Base-by-base conservation (phyloP, 2,797 vertebrate genomes). In the Anguilla pacifica region DNA sequence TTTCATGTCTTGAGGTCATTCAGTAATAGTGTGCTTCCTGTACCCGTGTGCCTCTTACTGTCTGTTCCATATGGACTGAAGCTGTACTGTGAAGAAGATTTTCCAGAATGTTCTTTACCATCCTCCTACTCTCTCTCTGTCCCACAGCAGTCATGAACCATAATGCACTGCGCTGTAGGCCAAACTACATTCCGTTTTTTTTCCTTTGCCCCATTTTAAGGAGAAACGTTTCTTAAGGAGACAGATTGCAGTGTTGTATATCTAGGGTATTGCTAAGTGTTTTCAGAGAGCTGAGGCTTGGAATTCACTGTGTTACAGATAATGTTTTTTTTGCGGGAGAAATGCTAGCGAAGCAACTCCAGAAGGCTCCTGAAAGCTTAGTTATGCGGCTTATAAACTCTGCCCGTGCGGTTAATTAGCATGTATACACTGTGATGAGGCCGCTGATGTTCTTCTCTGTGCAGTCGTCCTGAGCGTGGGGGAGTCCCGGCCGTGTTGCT, bases 401-500 rank as follows among this genome's bases (percentile, higher is more conserved):
- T 22, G 88, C 91, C 90, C 91, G 90, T 91, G 83, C 61, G 86
- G 82, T 86, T 91, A 91, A 93, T 88, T 91, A 91, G 87, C 89
- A 92, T 92, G 91, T 93, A 95, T 93, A 91, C 93, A 93, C 92
- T 93, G 92, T 92, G 92, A 83, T 84, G 89, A 91, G 90, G 86
- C 87, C 79, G 74, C 90, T 95, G 94, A 94, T 94, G 89, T 85
- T 89, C 83, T 94, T 94, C 92, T 92, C 89, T 90, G 93, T 90
- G 92, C 92, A 93, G 90, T 94, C 90, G 92, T 94, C 92, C 91
- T 93, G 92, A 91, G 91, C 39, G 72, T 15, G 11, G 72, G 15
- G 11, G 25, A 43, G 35, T 3, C 11, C 31, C 19, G 72, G 72
- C 72, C 4, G 31, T 77, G 72, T 17, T 43, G 31, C 17, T 13